These are phyloP conservation scores for Diadegma fenestrale DNA, from an alignment of 2,888 invertebrate species.

Conservation along the genomic window DNA sequence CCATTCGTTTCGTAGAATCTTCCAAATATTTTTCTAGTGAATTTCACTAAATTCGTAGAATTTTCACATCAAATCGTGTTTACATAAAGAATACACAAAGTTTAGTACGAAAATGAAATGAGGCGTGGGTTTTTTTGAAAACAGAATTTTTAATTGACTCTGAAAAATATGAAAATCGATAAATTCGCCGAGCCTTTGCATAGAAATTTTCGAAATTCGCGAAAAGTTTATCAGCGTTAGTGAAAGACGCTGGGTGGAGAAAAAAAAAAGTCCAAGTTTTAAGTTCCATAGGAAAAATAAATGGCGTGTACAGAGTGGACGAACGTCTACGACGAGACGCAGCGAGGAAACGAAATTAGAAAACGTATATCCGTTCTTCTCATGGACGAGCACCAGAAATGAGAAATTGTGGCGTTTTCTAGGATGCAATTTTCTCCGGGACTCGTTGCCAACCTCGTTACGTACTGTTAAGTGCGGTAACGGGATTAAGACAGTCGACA, in stretches of 20 bases:
- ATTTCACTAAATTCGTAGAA: too few species aligned
- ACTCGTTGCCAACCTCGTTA: conserved; percentile 60
- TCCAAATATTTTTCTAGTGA: too few species aligned
- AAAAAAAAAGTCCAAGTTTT: conserved; percentile 5
- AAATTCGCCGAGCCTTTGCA: too few species aligned
- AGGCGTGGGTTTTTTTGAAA: too few species aligned
- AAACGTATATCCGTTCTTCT: conserved; percentile 68
- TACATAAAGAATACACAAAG: too few species aligned
- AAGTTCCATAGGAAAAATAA: background rate
- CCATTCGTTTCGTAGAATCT: too few species aligned
- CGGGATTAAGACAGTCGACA: conserved; percentile 56
- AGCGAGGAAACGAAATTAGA: conserved; percentile 65
- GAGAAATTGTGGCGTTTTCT: conserved; percentile 69
- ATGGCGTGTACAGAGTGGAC: conserved; percentile 7
- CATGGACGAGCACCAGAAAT: conserved; percentile 34
- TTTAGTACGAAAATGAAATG: too few species aligned
- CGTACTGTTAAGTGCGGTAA: conserved; percentile 68
- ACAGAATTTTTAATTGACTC: too few species aligned
- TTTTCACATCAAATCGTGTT: too few species aligned
- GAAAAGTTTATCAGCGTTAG: background rate
- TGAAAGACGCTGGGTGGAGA: background rate
- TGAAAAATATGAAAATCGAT: too few species aligned
- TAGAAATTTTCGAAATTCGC: background rate
- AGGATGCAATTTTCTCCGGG: conserved; percentile 69
- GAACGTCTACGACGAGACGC: conserved; percentile 8